Evolutionary conservation across 2,888 invertebrate species (phyloP), one percentile per base, ranked within the genome.

Genomic region (Schizaphis graminum): DNA sequence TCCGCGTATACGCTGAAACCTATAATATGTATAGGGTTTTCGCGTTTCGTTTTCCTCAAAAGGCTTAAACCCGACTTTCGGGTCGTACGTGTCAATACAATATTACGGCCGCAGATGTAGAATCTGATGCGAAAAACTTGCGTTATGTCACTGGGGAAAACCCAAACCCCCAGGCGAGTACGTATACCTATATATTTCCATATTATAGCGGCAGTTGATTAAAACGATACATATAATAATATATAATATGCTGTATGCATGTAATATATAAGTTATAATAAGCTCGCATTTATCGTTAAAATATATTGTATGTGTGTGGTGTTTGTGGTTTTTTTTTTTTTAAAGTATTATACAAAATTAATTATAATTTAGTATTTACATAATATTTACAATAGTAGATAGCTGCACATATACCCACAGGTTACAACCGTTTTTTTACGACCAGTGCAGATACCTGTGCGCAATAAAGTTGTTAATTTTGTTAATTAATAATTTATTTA

Each of bases 401-500:
- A 77, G 77, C 77, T 77, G 16, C 8, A 77, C 35, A 88, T 67
- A 88, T 67, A 47, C 47, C 47, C 67, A 49, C 53, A n/a, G 91
- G n/a, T n/a, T 90, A 49, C 16, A 21, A 84, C 35, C 28, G 13
- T 53, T 41, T 77, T 91, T 53, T 91, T 91, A 49, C 57, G 44
- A 35, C 89, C 4, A 56, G 26, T 21, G 28, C 28, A 77, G 77
- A 35, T 77, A 77, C 77, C 77, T 77, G 35, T 8, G 28, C 77
- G 77, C 77, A 41, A 91, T 53, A 84, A 91, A 53, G 56, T 91
- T 84, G 84, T 84, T 49, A 91, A 91, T 91, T 91, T 91, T 35
- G 91, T 84, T 91, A 56, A 53, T 84, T 91, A 84, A 91, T 56
- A 91, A 53, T 91, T 77, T 84, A 91, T 91, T 77, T 84, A 91